phyloP scores from a whole-genome alignment of 2,888 invertebrate species.

The Standfussiana lucernea region DNA sequence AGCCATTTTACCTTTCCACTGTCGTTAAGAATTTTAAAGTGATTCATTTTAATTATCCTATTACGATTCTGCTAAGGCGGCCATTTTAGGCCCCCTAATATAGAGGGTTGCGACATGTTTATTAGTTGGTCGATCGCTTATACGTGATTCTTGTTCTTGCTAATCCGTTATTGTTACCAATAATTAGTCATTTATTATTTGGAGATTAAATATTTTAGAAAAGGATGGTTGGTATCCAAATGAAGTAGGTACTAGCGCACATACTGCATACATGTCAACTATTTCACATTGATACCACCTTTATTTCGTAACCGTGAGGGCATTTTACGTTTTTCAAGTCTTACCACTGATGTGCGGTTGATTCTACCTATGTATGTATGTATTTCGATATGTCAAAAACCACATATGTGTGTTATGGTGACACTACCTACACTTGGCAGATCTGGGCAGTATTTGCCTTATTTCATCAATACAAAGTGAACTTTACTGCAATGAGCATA shows the following conservation, averaged over 20 bases:
- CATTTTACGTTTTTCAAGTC: background rate
- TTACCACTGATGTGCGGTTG: background rate
- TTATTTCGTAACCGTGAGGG: background rate
- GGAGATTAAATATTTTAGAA: background rate
- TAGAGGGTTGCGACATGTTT: background rate
- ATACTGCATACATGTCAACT: background rate
- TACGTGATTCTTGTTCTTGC: background rate
- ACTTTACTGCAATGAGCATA: background rate
- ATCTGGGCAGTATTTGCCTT: background rate
- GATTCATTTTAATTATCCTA: too few species aligned
- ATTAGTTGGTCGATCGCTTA: background rate
- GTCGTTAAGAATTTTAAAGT: too few species aligned
- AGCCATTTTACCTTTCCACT: too few species aligned
- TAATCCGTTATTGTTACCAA: background rate
- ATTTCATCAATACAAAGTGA: background rate
- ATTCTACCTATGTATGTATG: background rate
- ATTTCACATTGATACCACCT: background rate
- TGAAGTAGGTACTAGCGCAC: background rate
- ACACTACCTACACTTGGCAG: background rate
- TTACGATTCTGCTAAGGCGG: too few species aligned
- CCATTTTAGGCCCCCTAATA: too few species aligned
- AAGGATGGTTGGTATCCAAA: background rate
- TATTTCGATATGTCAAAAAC: background rate
- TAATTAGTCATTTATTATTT: background rate
- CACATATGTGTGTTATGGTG: background rate